These are phyloP conservation scores for Argyresthia goedartella DNA, from an alignment of 2,888 invertebrate species.

Conservation along the genomic window DNA sequence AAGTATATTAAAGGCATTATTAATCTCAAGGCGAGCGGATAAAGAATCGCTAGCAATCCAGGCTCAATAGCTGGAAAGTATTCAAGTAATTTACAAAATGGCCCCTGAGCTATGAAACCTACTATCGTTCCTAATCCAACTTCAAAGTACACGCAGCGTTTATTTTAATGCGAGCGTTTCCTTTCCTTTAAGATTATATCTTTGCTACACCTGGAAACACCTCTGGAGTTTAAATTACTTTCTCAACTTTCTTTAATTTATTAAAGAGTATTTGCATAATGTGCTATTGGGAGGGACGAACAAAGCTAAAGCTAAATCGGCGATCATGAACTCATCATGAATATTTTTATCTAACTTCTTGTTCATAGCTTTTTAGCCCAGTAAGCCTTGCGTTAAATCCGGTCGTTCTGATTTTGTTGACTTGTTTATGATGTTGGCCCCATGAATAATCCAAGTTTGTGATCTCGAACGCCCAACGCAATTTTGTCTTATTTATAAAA, in stretches of 20 bases:
- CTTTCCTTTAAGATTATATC: conserved; percentile 6
- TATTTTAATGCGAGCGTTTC: conserved; percentile 12
- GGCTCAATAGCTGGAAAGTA: conserved; percentile 8
- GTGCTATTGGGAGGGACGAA: conserved; percentile 14
- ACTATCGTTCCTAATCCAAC: conserved; percentile 11
- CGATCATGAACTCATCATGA: not conserved
- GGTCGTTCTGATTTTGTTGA: too few relatives aligned
- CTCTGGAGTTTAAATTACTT: conserved; percentile 32
- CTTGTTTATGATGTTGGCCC: too few relatives aligned
- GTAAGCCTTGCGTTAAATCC: too few relatives aligned
- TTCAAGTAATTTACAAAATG: conserved; percentile 10
- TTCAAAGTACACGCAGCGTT: conserved; percentile 8
- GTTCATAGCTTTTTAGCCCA: too few relatives aligned
- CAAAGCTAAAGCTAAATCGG: not conserved
- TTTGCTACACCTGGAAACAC: conserved; percentile 23
- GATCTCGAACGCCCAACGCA: too few relatives aligned
- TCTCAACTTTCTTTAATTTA: conserved; percentile 36
- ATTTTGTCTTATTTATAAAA: too few relatives aligned
- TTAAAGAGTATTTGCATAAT: conserved; percentile 38
- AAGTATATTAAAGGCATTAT: conserved; percentile 1
- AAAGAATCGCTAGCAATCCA: conserved; percentile 8
- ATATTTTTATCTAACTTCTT: too few relatives aligned
- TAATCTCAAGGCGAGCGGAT: conserved; percentile 1
- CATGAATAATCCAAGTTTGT: too few relatives aligned
- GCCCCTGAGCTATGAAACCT: conserved; percentile 9